phyloP scores from a whole-genome alignment of 2,888 invertebrate genomes.

The Artemia sp. region DNA sequence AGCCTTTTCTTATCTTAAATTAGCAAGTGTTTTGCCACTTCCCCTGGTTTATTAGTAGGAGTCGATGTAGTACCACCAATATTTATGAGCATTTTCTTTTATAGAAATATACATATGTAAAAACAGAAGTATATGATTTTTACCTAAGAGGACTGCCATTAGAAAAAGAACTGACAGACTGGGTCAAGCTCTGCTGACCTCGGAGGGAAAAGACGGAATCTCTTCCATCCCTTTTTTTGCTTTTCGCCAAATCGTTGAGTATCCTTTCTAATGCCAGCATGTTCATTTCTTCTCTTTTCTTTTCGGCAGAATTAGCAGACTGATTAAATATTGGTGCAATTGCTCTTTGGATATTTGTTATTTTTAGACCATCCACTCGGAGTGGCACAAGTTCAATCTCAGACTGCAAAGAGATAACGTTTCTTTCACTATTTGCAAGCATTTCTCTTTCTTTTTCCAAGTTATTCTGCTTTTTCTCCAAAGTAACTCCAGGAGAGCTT shows the following conservation, averaged over 20 bases:
- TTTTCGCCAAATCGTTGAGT: not conserved
- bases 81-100: too few species aligned
- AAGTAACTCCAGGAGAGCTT: not conserved
- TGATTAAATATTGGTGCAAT: not conserved
- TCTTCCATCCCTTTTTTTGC: not conserved
- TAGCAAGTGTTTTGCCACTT: too few species aligned
- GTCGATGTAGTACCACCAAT: too few species aligned
- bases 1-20: too few species aligned
- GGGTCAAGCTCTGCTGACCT: too few species aligned
- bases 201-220: not conserved
- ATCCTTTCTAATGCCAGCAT: not conserved
- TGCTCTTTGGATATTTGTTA: not conserved
- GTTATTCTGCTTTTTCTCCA: slow-evolving; percentile 7
- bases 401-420: not conserved
- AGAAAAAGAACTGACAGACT: too few species aligned
- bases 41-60: too few species aligned
- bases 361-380: not conserved
- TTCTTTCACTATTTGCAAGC: not conserved
- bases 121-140: too few species aligned
- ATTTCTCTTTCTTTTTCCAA: slow-evolving; percentile 5
- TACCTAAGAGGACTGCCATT: too few species aligned
- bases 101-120: too few species aligned
- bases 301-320: not conserved
- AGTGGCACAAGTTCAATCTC: not conserved
- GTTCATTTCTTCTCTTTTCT: not conserved